Evolutionary conservation across 2,888 invertebrate genomes (phyloP).

Genomic region (Drosophila lacicola): DNA sequence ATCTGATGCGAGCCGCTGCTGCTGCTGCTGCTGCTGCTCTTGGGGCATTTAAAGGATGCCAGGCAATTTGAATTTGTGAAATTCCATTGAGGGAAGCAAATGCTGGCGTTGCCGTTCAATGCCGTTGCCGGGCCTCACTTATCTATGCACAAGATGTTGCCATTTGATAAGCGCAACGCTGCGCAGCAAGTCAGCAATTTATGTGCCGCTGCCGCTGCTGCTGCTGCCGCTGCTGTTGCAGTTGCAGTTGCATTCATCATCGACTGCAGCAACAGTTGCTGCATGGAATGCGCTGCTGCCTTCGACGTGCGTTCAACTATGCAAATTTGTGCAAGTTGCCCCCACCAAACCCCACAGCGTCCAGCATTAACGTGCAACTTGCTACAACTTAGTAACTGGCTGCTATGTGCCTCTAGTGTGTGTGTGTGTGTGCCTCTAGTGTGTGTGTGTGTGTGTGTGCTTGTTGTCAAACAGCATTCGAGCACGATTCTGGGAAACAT

Average conservation of each 20-base stretch:
- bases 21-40: constrained; percentile 22
- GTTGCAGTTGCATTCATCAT: constrained; percentile 72
- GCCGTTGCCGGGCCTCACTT: constrained; percentile 52
- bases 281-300: constrained; percentile 65
- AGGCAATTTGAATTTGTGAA: constrained; percentile 81
- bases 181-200: constrained; percentile 70
- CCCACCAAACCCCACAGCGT: constrained; percentile 21
- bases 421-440: constrained; percentile 21
- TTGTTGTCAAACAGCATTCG: constrained; percentile 83
- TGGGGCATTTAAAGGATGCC: constrained; percentile 73
- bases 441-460: constrained; percentile 30
- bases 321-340: constrained; percentile 70
- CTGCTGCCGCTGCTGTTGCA: constrained; percentile 30
- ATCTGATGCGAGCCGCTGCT: constrained; percentile 30
- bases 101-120: constrained; percentile 38
- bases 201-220: constrained; percentile 53
- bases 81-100: constrained; percentile 67
- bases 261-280: constrained; percentile 66
- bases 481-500: constrained; percentile 83
- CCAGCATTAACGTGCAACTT: constrained; percentile 77
- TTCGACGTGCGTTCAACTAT: constrained; percentile 76
- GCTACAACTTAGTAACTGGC: constrained; percentile 77
- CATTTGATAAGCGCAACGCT: constrained; percentile 76
- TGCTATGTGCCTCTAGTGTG: constrained; percentile 3
- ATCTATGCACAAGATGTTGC: constrained; percentile 81